phyloP scores from a whole-genome alignment of 2,888 invertebrate genomes.

The Diloba caeruleocephala region DNA sequence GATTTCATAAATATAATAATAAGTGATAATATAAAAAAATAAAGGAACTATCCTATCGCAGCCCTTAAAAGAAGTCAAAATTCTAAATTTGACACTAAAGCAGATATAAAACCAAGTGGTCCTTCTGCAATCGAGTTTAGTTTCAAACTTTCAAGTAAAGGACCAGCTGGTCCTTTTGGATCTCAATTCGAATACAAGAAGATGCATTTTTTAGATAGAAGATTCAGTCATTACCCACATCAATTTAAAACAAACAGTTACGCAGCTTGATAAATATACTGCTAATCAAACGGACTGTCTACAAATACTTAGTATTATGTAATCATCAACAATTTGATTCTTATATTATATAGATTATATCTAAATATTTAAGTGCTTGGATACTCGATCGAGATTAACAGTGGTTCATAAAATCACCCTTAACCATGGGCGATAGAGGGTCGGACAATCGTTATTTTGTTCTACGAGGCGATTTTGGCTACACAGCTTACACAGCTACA shows the following conservation, averaged over 20 bases:
- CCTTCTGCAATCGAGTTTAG: too few species aligned
- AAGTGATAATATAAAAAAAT: too few species aligned
- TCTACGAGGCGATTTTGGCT: too few species aligned
- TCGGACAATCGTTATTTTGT: neutral
- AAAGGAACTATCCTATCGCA: too few species aligned
- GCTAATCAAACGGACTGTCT: slow-evolving; percentile 14
- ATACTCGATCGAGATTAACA: slow-evolving; percentile 55
- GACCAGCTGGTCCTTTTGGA: neutral
- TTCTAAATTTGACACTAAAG: too few species aligned
- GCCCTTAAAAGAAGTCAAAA: too few species aligned
- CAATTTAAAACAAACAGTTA: neutral
- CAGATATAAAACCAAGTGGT: too few species aligned
- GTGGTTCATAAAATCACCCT: slow-evolving; percentile 32
- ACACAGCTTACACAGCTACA: too few species aligned
- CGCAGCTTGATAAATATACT: slow-evolving; percentile 1
- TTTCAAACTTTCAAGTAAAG: too few species aligned
- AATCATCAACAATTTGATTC: slow-evolving; percentile 12
- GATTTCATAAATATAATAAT: too few species aligned
- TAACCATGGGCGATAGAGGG: slow-evolving; percentile 10
- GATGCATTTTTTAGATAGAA: too few species aligned
- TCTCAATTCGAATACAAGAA: too few species aligned
- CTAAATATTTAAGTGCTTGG: slow-evolving; percentile 55
- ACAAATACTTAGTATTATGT: slow-evolving; percentile 17
- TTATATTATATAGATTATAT: slow-evolving; percentile 34
- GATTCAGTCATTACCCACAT: slow-evolving; percentile 9